A percentile compares a stretch with the other conserved stretches of the same genome.
Conservation (phyloP, 2,888 invertebrate genomes). For the Drosophila anceps region DNA sequence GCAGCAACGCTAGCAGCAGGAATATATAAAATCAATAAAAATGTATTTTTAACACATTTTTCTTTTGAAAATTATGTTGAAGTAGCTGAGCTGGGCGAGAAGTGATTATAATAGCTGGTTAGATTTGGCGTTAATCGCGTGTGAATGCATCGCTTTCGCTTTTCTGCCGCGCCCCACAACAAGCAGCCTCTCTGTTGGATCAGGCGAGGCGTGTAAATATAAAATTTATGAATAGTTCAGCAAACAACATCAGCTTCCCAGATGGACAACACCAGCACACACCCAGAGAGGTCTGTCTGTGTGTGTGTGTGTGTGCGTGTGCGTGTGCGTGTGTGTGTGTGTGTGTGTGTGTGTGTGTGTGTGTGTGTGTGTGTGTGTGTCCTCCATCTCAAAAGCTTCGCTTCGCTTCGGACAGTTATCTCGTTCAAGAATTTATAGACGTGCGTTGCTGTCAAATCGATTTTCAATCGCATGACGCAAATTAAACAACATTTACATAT, state of each 20-base stretch:
- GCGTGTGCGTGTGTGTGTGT: neutral
- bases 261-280: conserved; percentile 33
- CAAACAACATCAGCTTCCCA: conserved; percentile 34
- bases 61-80: conserved; percentile 43
- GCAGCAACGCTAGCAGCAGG: neutral
- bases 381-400: conserved; percentile 18
- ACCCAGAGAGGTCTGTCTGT: no score
- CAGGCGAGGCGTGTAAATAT: conserved; percentile 37
- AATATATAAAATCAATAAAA: conserved; percentile 60
- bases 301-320: no score
- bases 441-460: conserved; percentile 46
- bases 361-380: neutral
- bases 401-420: conserved; percentile 24
- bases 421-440: conserved; percentile 29
- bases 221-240: conserved; percentile 50
- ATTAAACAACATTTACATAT: conserved; percentile 19
- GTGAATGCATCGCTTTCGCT: conserved; percentile 65
- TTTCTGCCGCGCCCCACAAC: neutral
- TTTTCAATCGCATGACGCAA: conserved; percentile 57
- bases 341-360: neutral
- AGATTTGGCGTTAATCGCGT: conserved; percentile 60
- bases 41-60: conserved; percentile 62
- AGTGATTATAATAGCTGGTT: conserved; percentile 22
- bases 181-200: neutral
- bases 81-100: conserved; percentile 15